phyloP scores from a whole-genome alignment of 2,888 invertebrate species.

The Ditylenchus weischeri region DNA sequence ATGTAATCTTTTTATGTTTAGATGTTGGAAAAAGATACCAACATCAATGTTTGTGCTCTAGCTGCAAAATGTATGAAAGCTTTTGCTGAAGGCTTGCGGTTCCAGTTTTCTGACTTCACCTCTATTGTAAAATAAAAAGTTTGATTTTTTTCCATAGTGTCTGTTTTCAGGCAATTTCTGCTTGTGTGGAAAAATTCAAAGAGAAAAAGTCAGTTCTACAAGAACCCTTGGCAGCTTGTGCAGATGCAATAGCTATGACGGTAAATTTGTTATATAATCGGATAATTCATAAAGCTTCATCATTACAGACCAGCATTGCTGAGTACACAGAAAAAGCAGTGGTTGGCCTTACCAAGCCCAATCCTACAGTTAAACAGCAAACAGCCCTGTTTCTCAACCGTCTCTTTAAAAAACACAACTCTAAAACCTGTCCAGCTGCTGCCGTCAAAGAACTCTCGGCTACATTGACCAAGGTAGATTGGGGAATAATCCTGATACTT shows the following conservation, averaged over 20 bases:
- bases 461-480: background rate
- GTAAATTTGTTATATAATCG: background rate
- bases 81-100: slow-evolving; percentile 14
- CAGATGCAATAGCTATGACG: slow-evolving; percentile 79
- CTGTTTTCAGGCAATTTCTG: slow-evolving; percentile 54
- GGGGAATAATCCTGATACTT: background rate
- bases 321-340: slow-evolving; percentile 72
- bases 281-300: no score
- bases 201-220: slow-evolving; percentile 92
- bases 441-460: slow-evolving; percentile 43
- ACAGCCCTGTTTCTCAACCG: slow-evolving; percentile 49
- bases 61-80: slow-evolving; percentile 6
- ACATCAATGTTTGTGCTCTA: slow-evolving; percentile 15
- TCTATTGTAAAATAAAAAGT: background rate
- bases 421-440: slow-evolving; percentile 33
- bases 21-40: slow-evolving; percentile 15
- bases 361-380: slow-evolving; percentile 61
- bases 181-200: slow-evolving; percentile 88
- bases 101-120: slow-evolving; percentile 7
- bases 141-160: background rate
- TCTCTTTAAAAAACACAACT: slow-evolving; percentile 28
- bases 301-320: slow-evolving; percentile 2
- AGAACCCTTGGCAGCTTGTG: slow-evolving; percentile 77
- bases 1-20: slow-evolving; percentile 37
- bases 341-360: slow-evolving; percentile 70